Evolutionary conservation across 1,140 invertebrate genomes (phyloP), one percentile per base, ranked within the genome.

Genomic region (Euwallacea similis): DNA sequence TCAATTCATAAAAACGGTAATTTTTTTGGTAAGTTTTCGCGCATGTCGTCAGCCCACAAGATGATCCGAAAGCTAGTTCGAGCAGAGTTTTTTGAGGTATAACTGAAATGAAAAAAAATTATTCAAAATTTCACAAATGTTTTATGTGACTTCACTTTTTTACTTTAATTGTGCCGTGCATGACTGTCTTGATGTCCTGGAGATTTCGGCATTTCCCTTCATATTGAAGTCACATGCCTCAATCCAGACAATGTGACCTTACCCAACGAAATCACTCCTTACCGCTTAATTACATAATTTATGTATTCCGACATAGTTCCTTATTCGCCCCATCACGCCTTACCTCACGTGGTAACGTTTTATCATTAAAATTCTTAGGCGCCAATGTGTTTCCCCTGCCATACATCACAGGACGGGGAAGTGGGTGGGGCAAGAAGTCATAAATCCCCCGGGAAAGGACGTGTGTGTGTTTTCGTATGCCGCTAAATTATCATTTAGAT

Each of bases 331-430:
- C 56, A 55, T 66, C 50, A 47, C 21, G 21, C 42, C 58, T 44
- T 44, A 42, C 65, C 41, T 69, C 66, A 71, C 66, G 61, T 67
- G 69, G 73, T 74, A 71, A 72, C 66, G 64, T 72, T 76, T 74
- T 76, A 75, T 76, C 75, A 75, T 77, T 77, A 77, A 77, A 76
- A 77, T 77, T 77, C 76, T 67, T 66, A 66, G 74, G 73, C 73
- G 72, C 73, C 75, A 76, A 73, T 71, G 75, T 69, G 66, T 56
- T 74, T 77, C 72, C 71, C 74, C 68, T 66, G 64, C 73, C 74
- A 77, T 78, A 75, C 75, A 78, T 78, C 70, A 74, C 61, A 44
- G 7, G 55, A 74, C 13, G 72, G 74, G 76, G 73, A 77, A 78
- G 77, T 78, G 72, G 77, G 76, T 73, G 77, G 77, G 67, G 44